Conservation (phyloP, 2,797 vertebrate genomes). For the Hypotaenidia philippensis region DNA sequence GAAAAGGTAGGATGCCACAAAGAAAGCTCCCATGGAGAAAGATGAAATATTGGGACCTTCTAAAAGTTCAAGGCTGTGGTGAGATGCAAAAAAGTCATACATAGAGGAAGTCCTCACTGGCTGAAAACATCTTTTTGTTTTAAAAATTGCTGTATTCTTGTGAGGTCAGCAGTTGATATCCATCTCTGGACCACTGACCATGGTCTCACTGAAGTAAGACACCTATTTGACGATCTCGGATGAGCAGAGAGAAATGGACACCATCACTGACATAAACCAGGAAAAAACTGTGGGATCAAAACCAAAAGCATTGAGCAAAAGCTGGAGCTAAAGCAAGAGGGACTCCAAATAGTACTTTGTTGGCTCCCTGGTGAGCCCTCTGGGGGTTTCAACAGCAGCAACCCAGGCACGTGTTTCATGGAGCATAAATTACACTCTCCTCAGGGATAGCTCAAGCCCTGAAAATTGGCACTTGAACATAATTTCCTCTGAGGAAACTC, state of each 20-base stretch:
- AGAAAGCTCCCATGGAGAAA: not conserved
- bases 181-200: not conserved
- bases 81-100: not conserved
- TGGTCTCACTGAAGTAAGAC: not conserved
- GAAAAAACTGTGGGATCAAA: not conserved
- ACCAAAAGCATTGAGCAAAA: not conserved
- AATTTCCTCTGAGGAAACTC: not conserved
- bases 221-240: not conserved
- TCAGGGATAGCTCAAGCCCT: not conserved
- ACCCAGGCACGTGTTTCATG: fast-evolving
- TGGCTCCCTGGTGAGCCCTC: not conserved
- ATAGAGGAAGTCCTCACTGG: not conserved
- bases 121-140: not conserved
- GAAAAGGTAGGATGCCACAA: not conserved
- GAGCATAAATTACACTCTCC: not conserved
- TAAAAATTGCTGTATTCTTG: not conserved
- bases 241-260: not conserved
- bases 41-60: not conserved
- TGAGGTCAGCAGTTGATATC: not conserved
- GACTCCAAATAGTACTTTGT: fast-evolving
- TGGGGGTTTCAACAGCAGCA: not conserved
- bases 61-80: not conserved
- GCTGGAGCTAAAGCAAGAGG: not conserved
- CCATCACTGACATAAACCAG: fast-evolving
- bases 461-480: not conserved